Base-by-base conservation (phyloP, 2,113 vertebrate genomes). In the Paradoxurus hermaphroditus region DNA sequence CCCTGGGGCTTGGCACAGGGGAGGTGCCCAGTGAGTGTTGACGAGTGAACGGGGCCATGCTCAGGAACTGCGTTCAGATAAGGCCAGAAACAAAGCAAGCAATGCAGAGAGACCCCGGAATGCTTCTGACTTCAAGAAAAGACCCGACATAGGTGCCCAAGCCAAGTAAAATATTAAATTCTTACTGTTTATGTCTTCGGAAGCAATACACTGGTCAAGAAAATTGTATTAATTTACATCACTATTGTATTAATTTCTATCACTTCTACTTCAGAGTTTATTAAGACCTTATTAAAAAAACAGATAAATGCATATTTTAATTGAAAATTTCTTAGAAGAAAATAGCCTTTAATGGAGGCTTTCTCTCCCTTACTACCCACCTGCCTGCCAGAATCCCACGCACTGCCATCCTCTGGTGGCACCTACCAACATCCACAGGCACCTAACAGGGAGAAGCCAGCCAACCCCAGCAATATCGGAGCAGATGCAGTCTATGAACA, bases 401-500 rank as follows among this genome's bases (percentile, higher is more conserved):
- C 21, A 6, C 12, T 34, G 10, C 34, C 11, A 0, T 13, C 29
- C 16, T 34, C 29, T 0, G 39, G 62, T 36, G 23, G 27, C 31
- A 77, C 9, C n/a, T 14, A 3, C 7, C 63, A 27, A 21, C 44
- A n/a, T 29, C 25, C 2, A n/a, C 23, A 49, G 41, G 31, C 34
- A 4, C 2, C 15, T 5, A 21, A 15, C 23, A 59, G 56, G 68
- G 12, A 85, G 34, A 27, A 65, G 19, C 18, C 0, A 0, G 39
- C 53, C 36, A 25, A 12, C 41, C 44, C 84, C 41, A 62, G n/a
- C 15, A 19, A 12, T 3, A 0, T 31, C 12, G 29, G 31, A 46
- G 46, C 46, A 62, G 44, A 77, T 8, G 6, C 68, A 7, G 1
- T 4, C n/a, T n/a, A 12, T 3, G 25, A 46, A 9, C 1, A 3